Percentiles rank a stretch among this genome's conserved stretches.
Evolutionary conservation across 2,797 vertebrate species (phyloP).

Genomic region (Artibeus jamaicensis): DNA sequence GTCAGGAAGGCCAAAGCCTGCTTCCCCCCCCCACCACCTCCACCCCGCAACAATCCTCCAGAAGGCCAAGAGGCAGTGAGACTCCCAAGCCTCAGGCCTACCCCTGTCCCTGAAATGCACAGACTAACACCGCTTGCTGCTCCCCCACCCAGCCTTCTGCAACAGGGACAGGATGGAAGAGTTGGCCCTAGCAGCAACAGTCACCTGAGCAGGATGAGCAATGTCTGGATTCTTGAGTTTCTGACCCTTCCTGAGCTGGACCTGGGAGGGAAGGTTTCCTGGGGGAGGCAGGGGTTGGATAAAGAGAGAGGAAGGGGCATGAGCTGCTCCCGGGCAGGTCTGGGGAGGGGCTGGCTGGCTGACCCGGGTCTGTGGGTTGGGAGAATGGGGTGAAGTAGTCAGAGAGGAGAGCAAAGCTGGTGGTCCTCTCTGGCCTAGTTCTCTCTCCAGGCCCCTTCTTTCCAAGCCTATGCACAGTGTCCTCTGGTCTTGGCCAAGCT

Average conservation of each 20-base stretch:
- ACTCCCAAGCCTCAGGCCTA: not conserved
- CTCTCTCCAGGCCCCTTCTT: not conserved
- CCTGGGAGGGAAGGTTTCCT: not conserved
- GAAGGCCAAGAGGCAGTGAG: not conserved
- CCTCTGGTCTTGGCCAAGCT: not conserved
- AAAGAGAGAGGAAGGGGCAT: not conserved
- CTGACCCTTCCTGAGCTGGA: not conserved
- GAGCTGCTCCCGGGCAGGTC: not conserved
- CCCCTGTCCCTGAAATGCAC: not conserved
- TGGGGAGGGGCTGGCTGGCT: not conserved
- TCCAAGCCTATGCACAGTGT: not conserved
- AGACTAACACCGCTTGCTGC: not conserved
- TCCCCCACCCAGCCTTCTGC: not conserved
- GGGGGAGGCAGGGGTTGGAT: not conserved
- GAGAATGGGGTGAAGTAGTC: not conserved
- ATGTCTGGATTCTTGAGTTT: not conserved
- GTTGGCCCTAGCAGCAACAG: not conserved
- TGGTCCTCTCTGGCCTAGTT: not conserved
- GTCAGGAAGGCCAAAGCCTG: not conserved
- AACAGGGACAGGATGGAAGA: not conserved
- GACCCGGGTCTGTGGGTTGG: not conserved
- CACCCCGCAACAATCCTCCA: not conserved
- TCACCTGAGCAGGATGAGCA: not conserved
- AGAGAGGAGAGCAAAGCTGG: not conserved
- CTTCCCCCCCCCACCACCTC: fast-evolving